A percentile compares a stretch with the other conserved stretches of the same genome.
Evolutionary conservation across 2,797 vertebrate species (phyloP).

Genomic region (Pempheris klunzingeri): DNA sequence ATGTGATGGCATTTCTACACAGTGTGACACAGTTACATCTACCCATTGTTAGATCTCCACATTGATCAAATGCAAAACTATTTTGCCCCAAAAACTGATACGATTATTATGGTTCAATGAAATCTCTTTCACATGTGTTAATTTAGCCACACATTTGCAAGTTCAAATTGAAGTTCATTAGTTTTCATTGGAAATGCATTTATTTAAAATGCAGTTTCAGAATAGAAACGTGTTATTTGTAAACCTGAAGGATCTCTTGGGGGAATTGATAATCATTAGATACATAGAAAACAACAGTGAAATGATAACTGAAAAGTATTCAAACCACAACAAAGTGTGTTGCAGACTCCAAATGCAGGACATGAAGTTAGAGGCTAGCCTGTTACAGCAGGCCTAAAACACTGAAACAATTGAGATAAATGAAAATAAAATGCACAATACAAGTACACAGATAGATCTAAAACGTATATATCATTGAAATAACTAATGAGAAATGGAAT

Average conservation of each 20-base stretch:
- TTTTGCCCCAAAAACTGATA: slow-evolving; percentile 2
- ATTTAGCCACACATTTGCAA: background rate
- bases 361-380: background rate
- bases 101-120: no score
- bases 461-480: background rate
- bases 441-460: background rate
- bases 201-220: background rate
- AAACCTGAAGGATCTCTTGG: background rate
- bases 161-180: background rate
- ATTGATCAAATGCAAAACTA: slow-evolving; percentile 23
- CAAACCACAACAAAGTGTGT: background rate
- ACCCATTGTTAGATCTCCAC: slow-evolving; percentile 4
- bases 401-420: no score
- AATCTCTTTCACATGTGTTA: background rate
- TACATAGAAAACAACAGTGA: slow-evolving; percentile 2
- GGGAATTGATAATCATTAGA: background rate
- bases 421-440: background rate
- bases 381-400: background rate
- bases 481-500: background rate
- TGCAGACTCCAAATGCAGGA: background rate
- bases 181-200: background rate
- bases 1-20: slow-evolving; percentile 61
- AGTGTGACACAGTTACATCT: slow-evolving; percentile 32
- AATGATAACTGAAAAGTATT: background rate
- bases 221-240: background rate